Conservation (phyloP, 37 sponge, comb jelly and placozoan genomes). For the Cladorhizidae sp. region DNA sequence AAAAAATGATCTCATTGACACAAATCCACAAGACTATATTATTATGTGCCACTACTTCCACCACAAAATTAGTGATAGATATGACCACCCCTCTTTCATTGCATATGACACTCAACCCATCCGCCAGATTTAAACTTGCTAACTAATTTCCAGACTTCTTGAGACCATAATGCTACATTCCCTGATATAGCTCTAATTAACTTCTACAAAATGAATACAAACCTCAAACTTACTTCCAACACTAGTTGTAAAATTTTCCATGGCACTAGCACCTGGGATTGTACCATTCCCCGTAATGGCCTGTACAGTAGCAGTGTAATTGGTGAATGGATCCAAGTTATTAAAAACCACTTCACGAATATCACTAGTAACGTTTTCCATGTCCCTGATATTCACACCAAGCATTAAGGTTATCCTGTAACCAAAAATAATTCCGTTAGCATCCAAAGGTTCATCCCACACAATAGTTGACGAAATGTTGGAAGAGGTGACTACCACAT, state of each 20-base stretch:
- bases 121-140: no score
- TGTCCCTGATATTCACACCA: not conserved
- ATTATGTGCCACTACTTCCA: no score
- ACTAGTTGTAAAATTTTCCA: not conserved
- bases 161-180: no score
- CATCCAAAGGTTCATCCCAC: conserved; percentile 32
- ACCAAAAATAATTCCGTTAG: conserved; percentile 53
- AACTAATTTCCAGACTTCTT: no score
- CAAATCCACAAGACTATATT: no score
- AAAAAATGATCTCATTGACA: no score
- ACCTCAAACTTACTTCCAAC: conserved; percentile 20
- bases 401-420: conserved; percentile 4
- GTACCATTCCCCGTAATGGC: conserved; percentile 27
- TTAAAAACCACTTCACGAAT: not conserved
- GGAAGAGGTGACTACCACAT: not conserved
- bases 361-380: not conserved
- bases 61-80: no score
- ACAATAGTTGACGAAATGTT: not conserved
- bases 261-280: not conserved
- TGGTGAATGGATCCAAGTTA: conserved; percentile 38
- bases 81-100: no score
- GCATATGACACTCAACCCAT: no score
- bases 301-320: conserved; percentile 39
- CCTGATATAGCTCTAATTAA: no score
- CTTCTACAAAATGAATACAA: no score